Base-by-base conservation (phyloP, 2,113 vertebrate species). In the Cyphomyrus plagiostoma region DNA sequence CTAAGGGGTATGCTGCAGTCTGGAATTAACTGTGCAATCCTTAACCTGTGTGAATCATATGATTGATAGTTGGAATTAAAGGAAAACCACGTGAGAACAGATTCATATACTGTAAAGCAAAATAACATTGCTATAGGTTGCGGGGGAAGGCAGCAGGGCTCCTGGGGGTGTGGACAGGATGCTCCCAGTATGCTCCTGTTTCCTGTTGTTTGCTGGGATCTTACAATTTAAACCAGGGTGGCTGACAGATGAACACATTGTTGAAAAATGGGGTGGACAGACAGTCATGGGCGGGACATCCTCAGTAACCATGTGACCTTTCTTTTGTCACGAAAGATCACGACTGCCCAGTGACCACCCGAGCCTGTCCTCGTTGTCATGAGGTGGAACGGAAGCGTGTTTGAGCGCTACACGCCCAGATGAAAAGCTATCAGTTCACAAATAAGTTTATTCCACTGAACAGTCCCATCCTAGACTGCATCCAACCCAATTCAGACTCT, bases 191-290 rank as follows among this genome's bases (percentile, higher is more conserved):
- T 95, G 95, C 95, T 94, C 94, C 92, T 89, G 45, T 50, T 95
- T 95, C 94, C 94, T 95, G 92, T 93, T 90, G 89, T 94, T 80
- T 95, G 95, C 96, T 94, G 94, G 92, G 93, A 95, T 96, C 94
- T 95, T 92, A 94, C 93, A 94, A 94, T 95, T 95, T 93, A 93
- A 93, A 91, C 86, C 86, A 89, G 85, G 89, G 82, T 53, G 93
- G 91, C 82, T 93, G 94, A 95, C 92, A 94, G 94, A 94, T 88
- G 89, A 94, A 92, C 90, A 90, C 88, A 90, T 89, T 91, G 92
- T 91, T 91, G 82, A 90, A 77, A 92, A 83, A 88, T 88, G 89
- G 88, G 91, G 86, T 89, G 89, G 4, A 56, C 90, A 89, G 90
- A 62, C 53, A 49, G 45, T 35, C 52, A 56, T 90, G 90, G 88